phyloP scores from a whole-genome alignment of 2,888 invertebrate species.

The Physocephala rufipes region DNA sequence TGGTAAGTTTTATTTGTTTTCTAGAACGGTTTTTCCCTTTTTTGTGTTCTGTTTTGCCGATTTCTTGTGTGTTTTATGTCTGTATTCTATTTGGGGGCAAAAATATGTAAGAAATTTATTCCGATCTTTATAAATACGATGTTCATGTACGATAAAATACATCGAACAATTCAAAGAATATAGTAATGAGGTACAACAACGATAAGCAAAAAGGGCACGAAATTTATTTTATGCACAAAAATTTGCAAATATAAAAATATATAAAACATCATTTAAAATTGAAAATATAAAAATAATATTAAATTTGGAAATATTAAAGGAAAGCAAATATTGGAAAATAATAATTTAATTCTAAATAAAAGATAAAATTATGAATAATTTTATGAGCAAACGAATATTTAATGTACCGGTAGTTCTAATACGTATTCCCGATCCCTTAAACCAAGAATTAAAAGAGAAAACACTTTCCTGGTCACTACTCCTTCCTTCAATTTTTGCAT shows the following conservation, averaged over 20 bases:
- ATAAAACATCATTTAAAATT: not conserved
- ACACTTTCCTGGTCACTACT: no score
- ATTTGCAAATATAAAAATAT: not conserved
- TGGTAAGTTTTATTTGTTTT: conserved; percentile 70
- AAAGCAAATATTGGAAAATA: no score
- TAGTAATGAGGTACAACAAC: not conserved
- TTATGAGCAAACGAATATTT: no score
- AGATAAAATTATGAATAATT: no score
- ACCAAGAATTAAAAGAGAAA: no score
- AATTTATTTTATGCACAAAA: not conserved
- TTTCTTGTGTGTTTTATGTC: not conserved
- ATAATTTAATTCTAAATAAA: no score
- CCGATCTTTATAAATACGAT: not conserved
- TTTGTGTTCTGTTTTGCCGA: not conserved
- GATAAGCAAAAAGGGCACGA: not conserved
- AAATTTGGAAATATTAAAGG: no score
- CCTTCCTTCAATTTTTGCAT: no score
- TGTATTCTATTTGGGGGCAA: not conserved
- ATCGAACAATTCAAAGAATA: not conserved
- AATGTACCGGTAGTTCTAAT: no score
- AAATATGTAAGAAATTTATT: not conserved
- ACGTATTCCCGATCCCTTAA: no score
- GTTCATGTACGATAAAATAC: not conserved
- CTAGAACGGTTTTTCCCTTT: not conserved
- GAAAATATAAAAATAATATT: not conserved